Conservation (phyloP, 1,140 invertebrate species). For the Mamestra configurata region DNA sequence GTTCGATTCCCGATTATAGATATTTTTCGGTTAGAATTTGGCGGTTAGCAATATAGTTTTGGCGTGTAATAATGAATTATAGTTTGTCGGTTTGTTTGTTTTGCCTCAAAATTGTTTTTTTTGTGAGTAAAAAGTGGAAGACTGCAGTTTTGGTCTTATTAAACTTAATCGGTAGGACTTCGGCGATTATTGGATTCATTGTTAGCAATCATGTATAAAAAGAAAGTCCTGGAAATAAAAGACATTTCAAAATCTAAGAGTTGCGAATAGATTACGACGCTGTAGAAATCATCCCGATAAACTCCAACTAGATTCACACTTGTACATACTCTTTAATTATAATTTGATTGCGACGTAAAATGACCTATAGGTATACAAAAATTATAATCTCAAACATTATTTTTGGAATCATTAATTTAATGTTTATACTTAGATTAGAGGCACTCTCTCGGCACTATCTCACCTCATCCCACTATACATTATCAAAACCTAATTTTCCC, state of each 20-base stretch:
- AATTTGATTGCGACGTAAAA: too few relatives aligned
- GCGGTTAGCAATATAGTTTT: constrained; percentile 65
- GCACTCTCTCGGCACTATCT: neutral
- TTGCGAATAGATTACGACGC: too few relatives aligned
- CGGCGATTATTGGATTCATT: too few relatives aligned
- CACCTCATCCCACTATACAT: neutral
- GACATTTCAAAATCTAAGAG: too few relatives aligned
- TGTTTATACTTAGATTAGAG: neutral
- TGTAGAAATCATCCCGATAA: too few relatives aligned
- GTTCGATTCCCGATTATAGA: constrained; percentile 82
- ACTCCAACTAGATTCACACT: too few relatives aligned
- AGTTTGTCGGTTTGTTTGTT: constrained; percentile 64
- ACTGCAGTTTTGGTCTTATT: neutral
- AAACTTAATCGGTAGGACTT: neutral
- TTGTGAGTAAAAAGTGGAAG: neutral
- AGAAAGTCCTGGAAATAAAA: too few relatives aligned
- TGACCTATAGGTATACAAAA: too few relatives aligned
- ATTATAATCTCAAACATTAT: too few relatives aligned
- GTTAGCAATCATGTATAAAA: neutral
- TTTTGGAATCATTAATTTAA: too few relatives aligned
- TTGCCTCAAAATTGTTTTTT: constrained; percentile 58
- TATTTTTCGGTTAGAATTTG: constrained; percentile 71
- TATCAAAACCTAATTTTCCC: constrained; percentile 42
- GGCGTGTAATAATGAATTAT: constrained; percentile 80
- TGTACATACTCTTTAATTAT: too few relatives aligned